A percentile compares a stretch with the other conserved stretches of the same genome.
These are phyloP conservation scores for Drosophila persimilis DNA, from an alignment of 1,140 invertebrate genomes.

Conservation along the genomic window DNA sequence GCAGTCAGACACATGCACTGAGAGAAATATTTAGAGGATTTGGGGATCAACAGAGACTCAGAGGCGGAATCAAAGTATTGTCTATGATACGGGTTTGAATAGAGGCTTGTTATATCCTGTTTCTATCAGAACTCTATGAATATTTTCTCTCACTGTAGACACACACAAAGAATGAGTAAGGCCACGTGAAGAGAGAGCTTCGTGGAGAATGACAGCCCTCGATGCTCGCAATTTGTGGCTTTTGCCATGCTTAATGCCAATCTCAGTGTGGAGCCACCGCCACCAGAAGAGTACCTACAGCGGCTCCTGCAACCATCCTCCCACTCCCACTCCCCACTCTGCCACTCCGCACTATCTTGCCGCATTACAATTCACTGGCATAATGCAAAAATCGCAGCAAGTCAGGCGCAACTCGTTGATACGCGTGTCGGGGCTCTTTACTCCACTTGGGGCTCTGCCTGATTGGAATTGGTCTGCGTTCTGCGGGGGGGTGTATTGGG, in stretches of 20 bases:
- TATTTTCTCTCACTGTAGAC: not conserved
- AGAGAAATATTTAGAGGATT: not conserved
- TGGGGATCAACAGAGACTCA: no score
- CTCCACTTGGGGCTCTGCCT: slow-evolving; percentile 6
- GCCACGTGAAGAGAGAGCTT: not conserved
- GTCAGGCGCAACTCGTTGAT: slow-evolving; percentile 71
- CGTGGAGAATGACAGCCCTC: slow-evolving; percentile 29
- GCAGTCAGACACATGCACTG: slow-evolving; percentile 1
- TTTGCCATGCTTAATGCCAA: slow-evolving; percentile 66
- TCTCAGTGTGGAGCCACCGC: slow-evolving; percentile 35
- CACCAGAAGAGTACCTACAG: slow-evolving; percentile 1
- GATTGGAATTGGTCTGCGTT: slow-evolving; percentile 26
- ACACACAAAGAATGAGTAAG: not conserved
- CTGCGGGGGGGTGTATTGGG: no score
- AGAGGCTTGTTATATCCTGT: no score
- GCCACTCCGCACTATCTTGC: slow-evolving; percentile 19
- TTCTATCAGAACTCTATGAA: no score
- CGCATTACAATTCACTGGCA: slow-evolving; percentile 59
- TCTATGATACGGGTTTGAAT: no score
- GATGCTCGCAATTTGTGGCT: slow-evolving; percentile 65
- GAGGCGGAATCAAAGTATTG: no score
- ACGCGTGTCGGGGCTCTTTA: slow-evolving; percentile 57
- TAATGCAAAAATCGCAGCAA: slow-evolving; percentile 71
- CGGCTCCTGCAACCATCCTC: not conserved
- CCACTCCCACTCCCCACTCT: not conserved